phyloP scores from a whole-genome alignment of 2,888 invertebrate species.

The Cryptocheilus praepositus region DNA sequence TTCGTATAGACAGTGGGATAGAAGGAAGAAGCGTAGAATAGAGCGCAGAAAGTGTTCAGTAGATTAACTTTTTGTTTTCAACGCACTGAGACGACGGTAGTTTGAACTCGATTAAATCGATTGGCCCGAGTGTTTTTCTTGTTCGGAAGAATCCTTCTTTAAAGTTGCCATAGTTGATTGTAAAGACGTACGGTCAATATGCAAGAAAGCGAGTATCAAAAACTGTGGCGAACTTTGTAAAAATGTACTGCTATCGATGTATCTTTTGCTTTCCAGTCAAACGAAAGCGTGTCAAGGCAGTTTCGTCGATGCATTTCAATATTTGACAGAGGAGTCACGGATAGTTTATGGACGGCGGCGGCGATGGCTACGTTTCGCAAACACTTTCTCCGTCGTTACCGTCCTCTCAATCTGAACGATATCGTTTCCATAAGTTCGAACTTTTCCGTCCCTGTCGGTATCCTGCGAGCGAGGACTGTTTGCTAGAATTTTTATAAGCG shows the following conservation, averaged over 20 bases:
- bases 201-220: background rate
- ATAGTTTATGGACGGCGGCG: slow-evolving; percentile 14
- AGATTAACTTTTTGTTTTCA: background rate
- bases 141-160: too few species aligned
- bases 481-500: slow-evolving; percentile 9
- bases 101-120: too few species aligned
- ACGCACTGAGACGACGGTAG: slow-evolving; percentile 10
- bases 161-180: too few species aligned
- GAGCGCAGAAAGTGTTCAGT: too few species aligned
- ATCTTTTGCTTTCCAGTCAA: background rate
- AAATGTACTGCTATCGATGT: slow-evolving; percentile 3
- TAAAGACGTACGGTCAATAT: slow-evolving; percentile 25
- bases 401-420: background rate
- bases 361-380: slow-evolving; percentile 14
- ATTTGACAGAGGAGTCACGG: slow-evolving; percentile 4
- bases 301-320: background rate
- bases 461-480: background rate
- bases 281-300: slow-evolving; percentile 20
- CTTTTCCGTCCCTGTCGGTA: background rate
- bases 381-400: background rate
- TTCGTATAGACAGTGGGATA: too few species aligned
- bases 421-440: too few species aligned
- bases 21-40: too few species aligned
- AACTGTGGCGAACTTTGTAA: too few species aligned
- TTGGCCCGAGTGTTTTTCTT: too few species aligned